Base-by-base conservation (phyloP, 2,888 invertebrate genomes). In the Lithodes maja region DNA sequence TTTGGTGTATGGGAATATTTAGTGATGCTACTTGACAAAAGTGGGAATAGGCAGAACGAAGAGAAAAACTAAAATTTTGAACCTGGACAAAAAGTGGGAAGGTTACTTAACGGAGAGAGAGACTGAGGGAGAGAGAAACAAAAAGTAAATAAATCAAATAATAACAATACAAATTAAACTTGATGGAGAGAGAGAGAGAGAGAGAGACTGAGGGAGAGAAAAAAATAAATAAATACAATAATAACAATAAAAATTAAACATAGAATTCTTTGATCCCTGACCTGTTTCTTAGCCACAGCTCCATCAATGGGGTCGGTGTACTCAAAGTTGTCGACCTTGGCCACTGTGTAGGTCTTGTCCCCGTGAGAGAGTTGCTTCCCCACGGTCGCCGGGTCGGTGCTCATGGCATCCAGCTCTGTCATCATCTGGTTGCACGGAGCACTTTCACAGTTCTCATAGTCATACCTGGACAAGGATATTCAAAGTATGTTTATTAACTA, bases 241-340 rank as follows among this genome's bases (percentile, higher is more conserved):
- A 55, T 17, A 49, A 33, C 50, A 54, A 2, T 17, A 15, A 55
- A 15, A 33, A 33, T 33, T 33, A 83, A 68, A 50, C 12, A 1
- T 3, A 83, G 7, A 68, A 17, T 71, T 12, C 15, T 49, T 33
- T 49, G 7, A 17, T 74, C 49, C n/a, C 87, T 92, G 93, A 96
- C 97, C 95, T 98, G 99, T 93, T 98, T 98, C 93, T 95, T 96
- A 61, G 99, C 96, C 33, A 98, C 95, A 92, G 97, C 97, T 92
- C 96, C 96, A 94, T 99, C 99, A 83, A 99, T 97, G 0, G 99
- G 99, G 95, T 99, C 99, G 87, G 96, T 96, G 93, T 99, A 99
- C 12, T 97, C 96, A 94, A 99, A 99, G 95, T 99, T 98, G 93
- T 99, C 99, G 0, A 96, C 97, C 83, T 95, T 93, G 92, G 96